Conservation (phyloP, 1,140 invertebrate species). For the Drosophila simulans region DNA sequence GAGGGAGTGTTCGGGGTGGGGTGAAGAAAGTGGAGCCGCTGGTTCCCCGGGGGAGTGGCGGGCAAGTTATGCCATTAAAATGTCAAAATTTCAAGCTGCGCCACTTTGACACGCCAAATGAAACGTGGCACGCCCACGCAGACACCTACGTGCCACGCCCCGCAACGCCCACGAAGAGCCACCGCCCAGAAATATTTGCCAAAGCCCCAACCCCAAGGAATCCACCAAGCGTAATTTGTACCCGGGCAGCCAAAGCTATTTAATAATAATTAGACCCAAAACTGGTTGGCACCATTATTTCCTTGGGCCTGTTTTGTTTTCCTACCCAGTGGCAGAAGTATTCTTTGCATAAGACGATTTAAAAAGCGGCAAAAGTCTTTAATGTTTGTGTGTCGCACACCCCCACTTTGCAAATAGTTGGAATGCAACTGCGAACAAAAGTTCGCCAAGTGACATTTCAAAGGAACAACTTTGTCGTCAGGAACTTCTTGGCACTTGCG, state of each 20-base stretch:
- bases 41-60: conserved; percentile 16
- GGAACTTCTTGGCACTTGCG: conserved; percentile 18
- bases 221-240: conserved; percentile 3
- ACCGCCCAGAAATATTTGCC: not conserved
- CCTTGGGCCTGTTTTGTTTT: conserved; percentile 5
- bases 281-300: conserved; percentile 25
- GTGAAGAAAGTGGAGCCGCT: not conserved
- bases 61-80: conserved; percentile 64
- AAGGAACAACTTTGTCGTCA: conserved; percentile 45
- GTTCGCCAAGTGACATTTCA: conserved; percentile 35
- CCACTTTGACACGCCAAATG: conserved; percentile 68
- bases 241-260: conserved; percentile 35
- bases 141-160: conserved; percentile 18
- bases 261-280: conserved; percentile 62
- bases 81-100: conserved; percentile 69
- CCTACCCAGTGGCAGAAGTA: conserved; percentile 16
- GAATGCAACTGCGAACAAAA: conserved; percentile 41
- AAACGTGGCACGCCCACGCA: conserved; percentile 63
- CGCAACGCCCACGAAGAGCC: not conserved
- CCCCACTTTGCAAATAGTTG: conserved; percentile 24
- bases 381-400: conserved; percentile 7
- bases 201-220: not conserved
- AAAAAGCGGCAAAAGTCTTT: conserved; percentile 25
- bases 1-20: not conserved
- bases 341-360: conserved; percentile 5